A percentile compares a stretch with the other conserved stretches of the same genome.
These are phyloP conservation scores for Tanaodytes sp. DNA, from an alignment of 2,888 invertebrate genomes.

Conservation along the genomic window DNA sequence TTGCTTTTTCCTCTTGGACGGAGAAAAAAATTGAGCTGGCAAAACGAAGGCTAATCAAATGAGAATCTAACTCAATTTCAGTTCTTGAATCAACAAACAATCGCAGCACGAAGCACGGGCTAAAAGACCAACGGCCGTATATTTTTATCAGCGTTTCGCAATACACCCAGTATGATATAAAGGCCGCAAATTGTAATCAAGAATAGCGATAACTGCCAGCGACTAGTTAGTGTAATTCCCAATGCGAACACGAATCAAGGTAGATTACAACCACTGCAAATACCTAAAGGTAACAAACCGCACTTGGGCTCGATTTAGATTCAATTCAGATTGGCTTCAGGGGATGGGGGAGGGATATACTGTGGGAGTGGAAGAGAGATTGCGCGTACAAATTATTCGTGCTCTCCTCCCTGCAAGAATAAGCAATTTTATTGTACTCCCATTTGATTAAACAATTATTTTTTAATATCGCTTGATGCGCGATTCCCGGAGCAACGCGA, in stretches of 20 bases:
- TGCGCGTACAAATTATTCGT: constrained; percentile 55
- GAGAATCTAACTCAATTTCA: background rate
- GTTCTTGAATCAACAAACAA: constrained; percentile 20
- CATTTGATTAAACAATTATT: constrained; percentile 55
- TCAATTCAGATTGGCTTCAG: constrained; percentile 52
- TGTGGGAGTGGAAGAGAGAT: constrained; percentile 38
- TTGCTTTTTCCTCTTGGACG: no score
- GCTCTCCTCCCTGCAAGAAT: constrained; percentile 27
- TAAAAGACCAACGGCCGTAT: constrained; percentile 25
- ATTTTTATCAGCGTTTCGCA: constrained; percentile 41
- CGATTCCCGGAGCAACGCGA: no score
- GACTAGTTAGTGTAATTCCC: constrained; percentile 55
- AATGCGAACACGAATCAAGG: constrained; percentile 56
- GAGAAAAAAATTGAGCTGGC: no score
- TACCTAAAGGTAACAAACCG: constrained; percentile 56
- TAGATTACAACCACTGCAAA: constrained; percentile 52
- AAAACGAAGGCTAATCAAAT: no score
- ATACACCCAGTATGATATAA: constrained; percentile 41
- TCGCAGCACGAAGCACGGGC: constrained; percentile 31
- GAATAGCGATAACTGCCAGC: constrained; percentile 54
- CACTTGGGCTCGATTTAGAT: constrained; percentile 56
- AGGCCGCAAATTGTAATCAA: constrained; percentile 55
- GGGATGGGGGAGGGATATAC: no score
- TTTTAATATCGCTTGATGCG: constrained; percentile 33
- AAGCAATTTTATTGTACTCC: constrained; percentile 51